Evolutionary conservation across 1,140 invertebrate genomes (phyloP), one percentile per base, ranked within the genome.

Genomic region (Drosophila littoralis): DNA sequence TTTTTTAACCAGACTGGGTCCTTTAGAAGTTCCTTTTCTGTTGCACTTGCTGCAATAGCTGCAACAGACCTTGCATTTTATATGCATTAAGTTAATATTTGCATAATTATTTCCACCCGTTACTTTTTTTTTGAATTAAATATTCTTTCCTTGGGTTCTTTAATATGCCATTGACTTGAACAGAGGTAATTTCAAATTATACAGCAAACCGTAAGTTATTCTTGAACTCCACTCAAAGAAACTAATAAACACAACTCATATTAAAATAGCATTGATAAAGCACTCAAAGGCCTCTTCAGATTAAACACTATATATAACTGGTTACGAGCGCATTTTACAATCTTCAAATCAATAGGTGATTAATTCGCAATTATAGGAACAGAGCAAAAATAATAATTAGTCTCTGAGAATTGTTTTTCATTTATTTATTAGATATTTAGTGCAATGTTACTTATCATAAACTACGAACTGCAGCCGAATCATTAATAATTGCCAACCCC

Each of bases 251-350:
- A 55, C 12, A 55, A 28, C 15, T 22, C 2, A 22, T 28, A 38
- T 12, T 17, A 7, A 12, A 22, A 22, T 28, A 17, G n/a, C 57
- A 33, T 59, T 45, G 57, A 45, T 33, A 58, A 58, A 45, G 40
- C 22, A 22, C 28, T 28, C 13, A 6, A 42, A 15, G 13, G 22
- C 2, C 3, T 51, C 48, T 38, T 15, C 32, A 54, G 33, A 54
- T 38, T 28, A 28, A 13, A 42, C 13, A 13, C 6, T 51, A 9
- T 13, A 13, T 8, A 33, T 3, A 51, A 32, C 48, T 51, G 22
- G 48, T n/a, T n/a, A 32, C 1, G 2, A 9, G 45, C 1, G 15
- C 43, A 46, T 9, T 17, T 46, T 46, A 7, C 40, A 42, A n/a
- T 7, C 2, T 42, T 13, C 1, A 40, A 40, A 3, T 40, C 12